Evolutionary conservation across 2,888 invertebrate genomes (phyloP).

Genomic region (Drosophila niveifrons): DNA sequence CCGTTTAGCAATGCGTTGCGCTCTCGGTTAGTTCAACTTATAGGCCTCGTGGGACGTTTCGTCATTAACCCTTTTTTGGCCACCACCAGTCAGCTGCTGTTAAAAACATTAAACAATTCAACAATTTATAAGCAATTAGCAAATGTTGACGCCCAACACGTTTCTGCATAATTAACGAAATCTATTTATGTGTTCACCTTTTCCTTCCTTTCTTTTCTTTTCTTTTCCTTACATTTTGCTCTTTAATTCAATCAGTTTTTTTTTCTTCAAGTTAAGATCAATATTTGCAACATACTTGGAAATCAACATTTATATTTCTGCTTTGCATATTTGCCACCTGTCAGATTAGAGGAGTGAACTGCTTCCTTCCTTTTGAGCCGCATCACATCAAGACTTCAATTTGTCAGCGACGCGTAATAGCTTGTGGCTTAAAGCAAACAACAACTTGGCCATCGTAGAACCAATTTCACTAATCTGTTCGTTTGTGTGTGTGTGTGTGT

Average conservation of each 20-base stretch:
- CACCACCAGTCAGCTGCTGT: constrained; percentile 57
- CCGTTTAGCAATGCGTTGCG: not conserved
- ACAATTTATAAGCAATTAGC: constrained; percentile 75
- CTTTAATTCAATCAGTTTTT: not conserved
- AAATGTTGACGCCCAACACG: constrained; percentile 45
- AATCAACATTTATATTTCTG: constrained; percentile 1
- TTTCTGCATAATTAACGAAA: constrained; percentile 62
- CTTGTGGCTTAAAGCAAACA: constrained; percentile 40
- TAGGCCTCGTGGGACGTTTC: constrained; percentile 46
- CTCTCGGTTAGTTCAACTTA: constrained; percentile 23
- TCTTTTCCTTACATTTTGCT: not conserved
- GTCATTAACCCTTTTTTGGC: constrained; percentile 68
- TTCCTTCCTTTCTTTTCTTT: not conserved
- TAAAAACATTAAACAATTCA: constrained; percentile 65
- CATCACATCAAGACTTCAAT: constrained; percentile 29
- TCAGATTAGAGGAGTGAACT: not conserved
- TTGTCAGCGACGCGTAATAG: constrained; percentile 35
- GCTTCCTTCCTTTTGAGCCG: not conserved
- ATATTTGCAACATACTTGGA: not conserved
- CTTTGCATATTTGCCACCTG: not conserved
- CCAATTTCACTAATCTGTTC: constrained; percentile 69
- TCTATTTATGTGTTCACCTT: constrained; percentile 35
- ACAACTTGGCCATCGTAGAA: constrained; percentile 51
- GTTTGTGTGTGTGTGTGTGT: not conserved
- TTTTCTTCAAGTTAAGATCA: not conserved